Evolutionary conservation across 2,888 invertebrate genomes (phyloP).

Genomic region (Flabesymbios commensalis): DNA sequence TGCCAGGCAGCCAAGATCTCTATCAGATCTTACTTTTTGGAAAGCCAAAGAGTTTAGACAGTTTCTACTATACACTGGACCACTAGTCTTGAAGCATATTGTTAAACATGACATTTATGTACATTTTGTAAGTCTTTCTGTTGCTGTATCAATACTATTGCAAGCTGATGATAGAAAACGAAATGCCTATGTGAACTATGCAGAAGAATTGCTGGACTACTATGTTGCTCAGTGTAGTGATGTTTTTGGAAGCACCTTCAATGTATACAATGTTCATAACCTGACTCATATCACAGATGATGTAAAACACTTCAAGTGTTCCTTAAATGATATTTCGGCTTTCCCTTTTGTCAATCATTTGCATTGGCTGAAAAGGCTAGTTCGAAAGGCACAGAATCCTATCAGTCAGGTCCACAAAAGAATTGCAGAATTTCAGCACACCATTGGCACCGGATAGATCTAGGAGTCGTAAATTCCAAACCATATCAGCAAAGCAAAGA

Average conservation of each 20-base stretch:
- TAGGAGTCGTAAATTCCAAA: too few relatives aligned
- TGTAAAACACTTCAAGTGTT: constrained; percentile 1
- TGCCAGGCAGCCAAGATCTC: constrained; percentile 34
- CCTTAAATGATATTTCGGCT: constrained; percentile 19
- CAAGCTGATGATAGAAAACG: constrained; percentile 6
- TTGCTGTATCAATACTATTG: constrained; percentile 33
- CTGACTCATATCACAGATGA: constrained; percentile 20
- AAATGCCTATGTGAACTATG: constrained; percentile 5
- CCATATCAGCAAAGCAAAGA: not conserved
- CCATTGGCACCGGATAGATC: too few relatives aligned
- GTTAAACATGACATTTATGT: constrained; percentile 26
- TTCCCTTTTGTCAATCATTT: constrained; percentile 27
- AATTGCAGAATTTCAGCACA: constrained; percentile 2
- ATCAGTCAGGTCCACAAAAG: constrained; percentile 18
- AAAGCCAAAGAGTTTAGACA: constrained; percentile 45
- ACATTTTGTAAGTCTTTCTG: constrained; percentile 38
- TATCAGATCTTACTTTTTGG: constrained; percentile 39
- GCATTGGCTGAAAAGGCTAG: constrained; percentile 16
- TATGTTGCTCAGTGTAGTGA: constrained; percentile 7
- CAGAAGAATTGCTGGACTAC: constrained; percentile 18
- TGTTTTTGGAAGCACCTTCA: constrained; percentile 14
- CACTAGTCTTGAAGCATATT: constrained; percentile 30
- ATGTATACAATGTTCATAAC: constrained; percentile 25
- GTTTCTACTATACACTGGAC: constrained; percentile 43
- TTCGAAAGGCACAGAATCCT: constrained; percentile 11